Conservation (phyloP, 2,113 vertebrate species). For the Balaeniceps rex region DNA sequence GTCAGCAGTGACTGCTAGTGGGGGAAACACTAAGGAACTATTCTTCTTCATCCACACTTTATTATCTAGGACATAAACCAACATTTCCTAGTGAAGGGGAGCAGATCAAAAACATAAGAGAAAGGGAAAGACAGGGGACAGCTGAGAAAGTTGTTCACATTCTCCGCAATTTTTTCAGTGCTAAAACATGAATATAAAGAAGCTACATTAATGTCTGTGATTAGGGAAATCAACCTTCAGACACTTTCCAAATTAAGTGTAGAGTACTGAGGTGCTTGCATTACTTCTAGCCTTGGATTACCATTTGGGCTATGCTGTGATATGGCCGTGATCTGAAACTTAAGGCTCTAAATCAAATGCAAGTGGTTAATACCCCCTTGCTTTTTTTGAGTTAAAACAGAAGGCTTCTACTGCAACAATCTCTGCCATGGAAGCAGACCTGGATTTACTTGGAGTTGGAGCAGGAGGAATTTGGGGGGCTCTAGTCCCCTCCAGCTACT, state of each 20-base stretch:
- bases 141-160: not conserved
- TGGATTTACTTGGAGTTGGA: not conserved
- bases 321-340: not conserved
- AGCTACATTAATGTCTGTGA: not conserved
- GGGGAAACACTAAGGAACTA: not conserved
- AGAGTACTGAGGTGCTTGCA: not conserved
- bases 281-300: not conserved
- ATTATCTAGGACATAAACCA: not conserved
- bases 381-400: not conserved
- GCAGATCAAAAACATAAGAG: not conserved
- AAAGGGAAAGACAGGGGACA: not conserved
- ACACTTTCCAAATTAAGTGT: not conserved
- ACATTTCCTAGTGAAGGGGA: not conserved
- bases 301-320: not conserved
- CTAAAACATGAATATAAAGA: not conserved
- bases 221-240: not conserved
- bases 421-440: not conserved
- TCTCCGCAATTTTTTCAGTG: not conserved
- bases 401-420: not conserved
- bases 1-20: not conserved
- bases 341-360: not conserved
- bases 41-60: not conserved
- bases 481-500: not conserved
- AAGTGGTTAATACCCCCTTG: rapidly evolving
- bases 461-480: not conserved